phyloP scores from a whole-genome alignment of 2,113 vertebrate species.

The Trinectes maculatus region DNA sequence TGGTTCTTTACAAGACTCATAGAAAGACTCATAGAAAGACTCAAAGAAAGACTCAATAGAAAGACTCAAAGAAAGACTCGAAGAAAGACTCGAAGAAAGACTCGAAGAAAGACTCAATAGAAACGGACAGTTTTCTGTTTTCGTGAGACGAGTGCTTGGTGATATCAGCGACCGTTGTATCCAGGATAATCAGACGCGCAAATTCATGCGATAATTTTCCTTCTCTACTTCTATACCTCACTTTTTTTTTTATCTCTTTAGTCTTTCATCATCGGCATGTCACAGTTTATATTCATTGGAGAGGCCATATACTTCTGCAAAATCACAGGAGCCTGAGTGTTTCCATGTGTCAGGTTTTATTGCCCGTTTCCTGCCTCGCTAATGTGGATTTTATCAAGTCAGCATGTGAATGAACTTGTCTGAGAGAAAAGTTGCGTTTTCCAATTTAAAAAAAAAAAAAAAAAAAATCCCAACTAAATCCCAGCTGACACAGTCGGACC shows the following conservation, averaged over 20 bases:
- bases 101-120: not conserved
- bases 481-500: constrained; percentile 19
- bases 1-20: constrained; percentile 69
- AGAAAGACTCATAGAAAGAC: no score
- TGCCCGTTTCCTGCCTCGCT: constrained; percentile 71
- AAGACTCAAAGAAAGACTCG: constrained; percentile 10
- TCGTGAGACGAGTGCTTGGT: constrained; percentile 9
- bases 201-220: constrained; percentile 30
- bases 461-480: constrained; percentile 32
- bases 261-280: constrained; percentile 70
- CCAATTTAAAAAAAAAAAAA: no score
- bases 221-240: constrained; percentile 38
- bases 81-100: constrained; percentile 5
- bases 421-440: constrained; percentile 57
- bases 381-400: constrained; percentile 79
- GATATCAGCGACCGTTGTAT: constrained; percentile 33
- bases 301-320: constrained; percentile 59
- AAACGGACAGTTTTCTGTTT: constrained; percentile 31
- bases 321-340: constrained; percentile 76
- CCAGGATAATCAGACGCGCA: constrained; percentile 35
- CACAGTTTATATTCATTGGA: constrained; percentile 72
- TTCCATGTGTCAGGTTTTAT: constrained; percentile 79
- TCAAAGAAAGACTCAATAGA: no score
- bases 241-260: constrained; percentile 51
- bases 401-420: constrained; percentile 73